Percentiles rank a stretch among this genome's conserved stretches.
Conservation (phyloP, 2,888 invertebrate species). For the Cerastis rubricosa region DNA sequence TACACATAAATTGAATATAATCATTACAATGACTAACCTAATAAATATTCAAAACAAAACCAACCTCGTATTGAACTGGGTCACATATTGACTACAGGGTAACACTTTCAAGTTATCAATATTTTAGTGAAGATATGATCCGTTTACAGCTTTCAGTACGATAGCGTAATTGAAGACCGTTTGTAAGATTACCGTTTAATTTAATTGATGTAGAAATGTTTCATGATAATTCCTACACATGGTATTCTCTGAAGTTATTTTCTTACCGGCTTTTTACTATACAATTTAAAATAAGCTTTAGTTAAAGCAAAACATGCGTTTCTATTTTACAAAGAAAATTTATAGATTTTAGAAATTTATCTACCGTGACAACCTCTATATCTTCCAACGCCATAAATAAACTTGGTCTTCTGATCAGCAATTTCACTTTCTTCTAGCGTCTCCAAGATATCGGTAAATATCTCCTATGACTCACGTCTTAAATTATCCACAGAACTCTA, state of each 20-base stretch:
- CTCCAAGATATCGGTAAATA: constrained; percentile 11
- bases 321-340: neutral
- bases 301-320: neutral
- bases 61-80: constrained; percentile 29
- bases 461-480: constrained; percentile 34
- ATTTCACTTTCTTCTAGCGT: constrained; percentile 28
- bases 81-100: constrained; percentile 16
- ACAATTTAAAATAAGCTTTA: neutral
- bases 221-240: neutral
- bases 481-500: constrained; percentile 20
- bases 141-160: neutral
- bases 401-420: neutral
- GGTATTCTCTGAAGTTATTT: neutral
- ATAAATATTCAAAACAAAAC: neutral
- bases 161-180: neutral
- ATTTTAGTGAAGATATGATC: constrained; percentile 15
- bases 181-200: constrained; percentile 6
- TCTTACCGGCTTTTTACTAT: neutral
- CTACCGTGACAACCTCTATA: neutral
- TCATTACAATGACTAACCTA: neutral
- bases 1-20: neutral
- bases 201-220: constrained; percentile 2
- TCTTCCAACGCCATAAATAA: neutral
- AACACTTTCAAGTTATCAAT: constrained; percentile 17
- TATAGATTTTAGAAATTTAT: no score